Conservation (phyloP, 2,888 invertebrate species). For the Candidula unifasciata region DNA sequence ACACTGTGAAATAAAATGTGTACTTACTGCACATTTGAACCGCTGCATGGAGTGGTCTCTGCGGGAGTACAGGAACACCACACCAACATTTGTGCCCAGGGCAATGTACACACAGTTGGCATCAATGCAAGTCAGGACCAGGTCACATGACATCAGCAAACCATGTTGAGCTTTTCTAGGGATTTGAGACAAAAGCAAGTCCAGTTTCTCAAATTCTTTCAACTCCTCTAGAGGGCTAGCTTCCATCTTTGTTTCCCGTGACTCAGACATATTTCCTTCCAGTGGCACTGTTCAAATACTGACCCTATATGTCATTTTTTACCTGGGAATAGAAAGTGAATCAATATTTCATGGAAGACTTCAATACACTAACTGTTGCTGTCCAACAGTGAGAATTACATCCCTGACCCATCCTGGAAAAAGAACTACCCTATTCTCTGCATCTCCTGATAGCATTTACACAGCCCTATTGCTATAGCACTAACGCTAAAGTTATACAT, state of each 20-base stretch:
- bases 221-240: background rate
- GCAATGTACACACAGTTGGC: constrained; percentile 89
- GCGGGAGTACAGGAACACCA: constrained; percentile 92
- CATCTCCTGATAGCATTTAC: too few relatives aligned
- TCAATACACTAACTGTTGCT: background rate
- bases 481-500: too few relatives aligned
- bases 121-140: constrained; percentile 85
- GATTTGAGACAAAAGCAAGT: constrained; percentile 66
- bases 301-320: background rate
- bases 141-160: constrained; percentile 65
- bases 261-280: background rate
- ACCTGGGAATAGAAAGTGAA: background rate
- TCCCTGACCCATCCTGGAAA: too few relatives aligned
- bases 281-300: background rate
- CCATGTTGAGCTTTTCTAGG: constrained; percentile 71
- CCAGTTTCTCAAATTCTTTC: constrained; percentile 64
- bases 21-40: constrained; percentile 87
- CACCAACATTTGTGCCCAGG: constrained; percentile 89
- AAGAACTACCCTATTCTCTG: too few relatives aligned
- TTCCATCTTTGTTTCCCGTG: background rate
- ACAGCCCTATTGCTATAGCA: too few relatives aligned
- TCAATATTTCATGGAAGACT: background rate
- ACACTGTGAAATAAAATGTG: background rate
- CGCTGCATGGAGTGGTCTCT: constrained; percentile 84
- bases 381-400: too few relatives aligned